Base-by-base conservation (phyloP, 1,140 invertebrate species). In the Portunus trituberculatus region DNA sequence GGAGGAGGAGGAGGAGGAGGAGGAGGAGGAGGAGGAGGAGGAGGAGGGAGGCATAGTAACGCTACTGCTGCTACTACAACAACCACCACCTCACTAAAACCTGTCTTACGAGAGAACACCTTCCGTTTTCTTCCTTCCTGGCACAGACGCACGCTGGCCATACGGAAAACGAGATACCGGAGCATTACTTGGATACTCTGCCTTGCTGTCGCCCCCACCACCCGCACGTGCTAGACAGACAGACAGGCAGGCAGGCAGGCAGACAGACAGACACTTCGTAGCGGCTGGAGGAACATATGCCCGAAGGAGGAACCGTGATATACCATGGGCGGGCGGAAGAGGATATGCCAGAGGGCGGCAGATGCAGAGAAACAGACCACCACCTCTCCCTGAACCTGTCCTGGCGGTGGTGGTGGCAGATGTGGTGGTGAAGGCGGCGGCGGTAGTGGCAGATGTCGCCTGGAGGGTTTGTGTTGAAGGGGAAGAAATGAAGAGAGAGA, bases 1-100 rank as follows among this genome's bases (percentile, higher is more conserved):
- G 82, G 91, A 76, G 91, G 91, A 82, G 59, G 67, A 59, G 39
- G 25, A 91, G 89, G 39, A 25, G 45, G 45, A 39, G 39, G 32
- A 46, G 46, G 16, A 29, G 83, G 28, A 86, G 28, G 28, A 59
- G 39, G 25, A 91, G 89, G 39, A 25, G 45, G 45, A 39, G 39
- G 32, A 46, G 46, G 16, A 29, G 83, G 28, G 28, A 31, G 39
- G 39, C 39, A 12, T 86, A 25, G 28, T n/a, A 25, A 29, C 83
- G 32, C 83, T 39, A 46, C 86, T 88, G n/a, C 86, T 46, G 28
- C 10, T 4, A 52, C 89, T 48, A 92, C 59, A 32, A 59, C 91
- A n/a, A 28, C 67, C 59, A 82, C 2, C 14, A 28, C 32, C 31
- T 88, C 31, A 88, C 28, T 28, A 32, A 32, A 86, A 88, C 86